A percentile compares a stretch with the other conserved stretches of the same genome.
Conservation (phyloP, 2,797 vertebrate species). For the Paguma larvata region DNA sequence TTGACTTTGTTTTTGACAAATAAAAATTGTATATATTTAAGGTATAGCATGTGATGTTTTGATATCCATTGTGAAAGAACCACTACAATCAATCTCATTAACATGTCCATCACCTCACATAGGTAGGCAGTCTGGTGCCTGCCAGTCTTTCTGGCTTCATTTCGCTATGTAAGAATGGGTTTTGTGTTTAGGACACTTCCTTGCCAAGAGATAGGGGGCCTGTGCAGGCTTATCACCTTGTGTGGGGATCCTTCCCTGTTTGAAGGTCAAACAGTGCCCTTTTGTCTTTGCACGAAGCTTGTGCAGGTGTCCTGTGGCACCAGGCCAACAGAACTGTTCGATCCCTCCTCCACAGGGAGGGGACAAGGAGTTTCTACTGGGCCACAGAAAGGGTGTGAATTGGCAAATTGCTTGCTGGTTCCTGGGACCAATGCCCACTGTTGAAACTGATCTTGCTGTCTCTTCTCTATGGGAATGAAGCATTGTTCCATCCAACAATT, state of each 20-base stretch:
- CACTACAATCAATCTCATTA: neutral
- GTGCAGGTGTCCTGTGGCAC: neutral
- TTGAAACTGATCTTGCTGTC: neutral
- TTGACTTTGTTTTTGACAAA: neutral
- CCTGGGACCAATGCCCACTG: rapidly evolving
- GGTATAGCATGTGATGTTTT: neutral
- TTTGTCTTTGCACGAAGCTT: neutral
- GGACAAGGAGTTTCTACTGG: neutral
- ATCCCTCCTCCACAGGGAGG: neutral
- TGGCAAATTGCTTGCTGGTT: too few species aligned
- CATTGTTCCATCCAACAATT: neutral
- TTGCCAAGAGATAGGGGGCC: neutral
- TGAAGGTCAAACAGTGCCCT: neutral
- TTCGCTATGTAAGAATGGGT: neutral
- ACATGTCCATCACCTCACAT: neutral
- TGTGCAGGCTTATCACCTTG: neutral
- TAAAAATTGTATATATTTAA: neutral
- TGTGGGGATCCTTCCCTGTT: neutral
- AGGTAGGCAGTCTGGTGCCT: neutral
- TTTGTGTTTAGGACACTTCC: neutral
- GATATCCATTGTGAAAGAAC: neutral
- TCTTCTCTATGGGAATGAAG: neutral
- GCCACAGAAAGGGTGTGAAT: rapidly evolving
- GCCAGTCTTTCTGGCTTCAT: neutral
- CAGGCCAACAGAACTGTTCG: rapidly evolving